A percentile compares a stretch with the other conserved stretches of the same genome.
Conservation (phyloP, 2,797 vertebrate species). For the Sebastes cheni region DNA sequence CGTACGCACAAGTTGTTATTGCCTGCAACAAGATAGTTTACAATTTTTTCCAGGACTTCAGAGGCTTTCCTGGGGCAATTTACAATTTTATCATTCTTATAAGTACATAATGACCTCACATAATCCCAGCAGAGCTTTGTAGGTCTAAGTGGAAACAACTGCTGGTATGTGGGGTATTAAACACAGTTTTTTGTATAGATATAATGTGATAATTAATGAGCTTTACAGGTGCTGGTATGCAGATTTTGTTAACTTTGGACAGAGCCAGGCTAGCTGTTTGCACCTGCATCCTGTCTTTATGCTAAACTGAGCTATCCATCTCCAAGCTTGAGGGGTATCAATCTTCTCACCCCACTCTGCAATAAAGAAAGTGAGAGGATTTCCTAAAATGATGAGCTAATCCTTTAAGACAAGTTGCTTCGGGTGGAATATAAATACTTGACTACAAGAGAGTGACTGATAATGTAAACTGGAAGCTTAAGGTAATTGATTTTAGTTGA, state of each 20-base stretch:
- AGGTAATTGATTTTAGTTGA: not conserved
- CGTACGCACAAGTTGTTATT: not conserved
- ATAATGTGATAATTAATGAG: not conserved
- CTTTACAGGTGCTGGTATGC: not conserved
- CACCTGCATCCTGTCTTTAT: not conserved
- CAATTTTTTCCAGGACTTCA: not conserved
- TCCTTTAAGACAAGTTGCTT: not conserved
- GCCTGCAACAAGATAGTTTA: not conserved
- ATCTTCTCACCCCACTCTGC: not conserved
- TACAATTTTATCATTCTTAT: not conserved
- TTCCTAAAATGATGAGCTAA: not conserved
- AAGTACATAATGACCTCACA: not conserved
- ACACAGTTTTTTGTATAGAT: not conserved
- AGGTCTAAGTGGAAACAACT: not conserved
- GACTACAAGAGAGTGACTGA: not conserved
- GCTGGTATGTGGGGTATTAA: not conserved
- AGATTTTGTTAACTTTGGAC: not conserved
- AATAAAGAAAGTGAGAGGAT: not conserved
- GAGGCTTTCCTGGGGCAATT: not conserved
- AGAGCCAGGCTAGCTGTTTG: not conserved
- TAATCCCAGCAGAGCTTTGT: not conserved
- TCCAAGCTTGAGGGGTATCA: not conserved
- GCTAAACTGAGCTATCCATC: not conserved
- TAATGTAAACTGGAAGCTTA: not conserved
- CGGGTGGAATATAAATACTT: not conserved